Evolutionary conservation across 2,888 invertebrate species (phyloP).

Genomic region (Tipula confusa): DNA sequence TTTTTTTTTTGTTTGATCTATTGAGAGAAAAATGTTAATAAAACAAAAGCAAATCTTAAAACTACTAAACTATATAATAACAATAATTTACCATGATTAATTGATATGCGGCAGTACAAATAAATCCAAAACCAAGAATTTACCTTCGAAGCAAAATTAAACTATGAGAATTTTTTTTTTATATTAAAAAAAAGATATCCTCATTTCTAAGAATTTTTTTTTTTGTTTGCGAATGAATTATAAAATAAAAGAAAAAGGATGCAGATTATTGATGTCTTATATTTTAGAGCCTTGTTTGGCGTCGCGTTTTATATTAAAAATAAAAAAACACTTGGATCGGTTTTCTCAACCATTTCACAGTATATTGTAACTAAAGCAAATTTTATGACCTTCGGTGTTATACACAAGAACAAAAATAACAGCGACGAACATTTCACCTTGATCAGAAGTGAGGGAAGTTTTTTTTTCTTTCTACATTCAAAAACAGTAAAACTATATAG

Average conservation of each 20-base stretch:
- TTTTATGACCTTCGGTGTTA: constrained; percentile 8
- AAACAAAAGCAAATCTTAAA: background rate
- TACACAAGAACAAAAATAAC: background rate
- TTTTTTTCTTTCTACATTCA: background rate
- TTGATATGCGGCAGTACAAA: background rate
- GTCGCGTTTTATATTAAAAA: background rate
- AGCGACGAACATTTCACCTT: constrained; percentile 25
- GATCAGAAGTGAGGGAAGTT: constrained; percentile 12
- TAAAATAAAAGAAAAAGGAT: constrained; percentile 25
- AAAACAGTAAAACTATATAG: constrained; percentile 6
- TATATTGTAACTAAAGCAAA: background rate
- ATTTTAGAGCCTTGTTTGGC: background rate
- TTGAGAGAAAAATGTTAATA: constrained; percentile 15
- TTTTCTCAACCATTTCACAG: background rate
- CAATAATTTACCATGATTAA: constrained; percentile 30
- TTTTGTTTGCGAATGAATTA: background rate
- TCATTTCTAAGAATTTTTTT: background rate
- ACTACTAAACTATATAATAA: constrained; percentile 28
- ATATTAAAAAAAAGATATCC: background rate
- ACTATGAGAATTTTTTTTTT: constrained; percentile 26
- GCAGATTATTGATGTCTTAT: background rate
- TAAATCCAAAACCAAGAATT: constrained; percentile 21
- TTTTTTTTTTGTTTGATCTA: no score
- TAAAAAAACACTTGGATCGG: background rate
- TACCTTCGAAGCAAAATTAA: constrained; percentile 1